These are phyloP conservation scores for Podarcis raffonei DNA, from an alignment of 2,113 vertebrate genomes.

Conservation along the genomic window DNA sequence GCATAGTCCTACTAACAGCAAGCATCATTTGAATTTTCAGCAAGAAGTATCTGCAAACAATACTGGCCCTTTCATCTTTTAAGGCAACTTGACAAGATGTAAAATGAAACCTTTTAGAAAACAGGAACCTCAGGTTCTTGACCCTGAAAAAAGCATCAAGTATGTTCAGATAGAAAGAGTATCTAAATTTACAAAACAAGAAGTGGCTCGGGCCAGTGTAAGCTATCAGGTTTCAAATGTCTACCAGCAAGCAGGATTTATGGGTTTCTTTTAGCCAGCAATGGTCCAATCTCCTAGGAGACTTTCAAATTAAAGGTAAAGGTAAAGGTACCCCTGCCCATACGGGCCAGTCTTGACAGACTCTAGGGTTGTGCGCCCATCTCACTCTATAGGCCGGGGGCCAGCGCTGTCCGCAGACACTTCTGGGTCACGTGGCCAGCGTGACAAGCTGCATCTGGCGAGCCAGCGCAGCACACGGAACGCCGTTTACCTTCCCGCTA, in stretches of 20 bases:
- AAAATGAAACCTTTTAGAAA: conserved; percentile 2
- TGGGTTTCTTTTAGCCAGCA: conserved; percentile 13
- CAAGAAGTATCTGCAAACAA: background rate
- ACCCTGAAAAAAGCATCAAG: background rate
- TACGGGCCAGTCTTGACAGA: too few species aligned
- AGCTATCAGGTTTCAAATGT: background rate
- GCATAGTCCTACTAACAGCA: background rate
- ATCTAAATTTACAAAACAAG: conserved; percentile 27
- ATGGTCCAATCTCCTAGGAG: background rate
- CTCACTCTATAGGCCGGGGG: too few species aligned
- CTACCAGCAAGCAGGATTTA: background rate
- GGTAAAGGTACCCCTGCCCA: too few species aligned
- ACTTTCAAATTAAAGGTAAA: background rate
- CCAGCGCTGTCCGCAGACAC: too few species aligned
- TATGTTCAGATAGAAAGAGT: background rate
- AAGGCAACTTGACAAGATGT: background rate
- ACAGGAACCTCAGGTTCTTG: background rate
- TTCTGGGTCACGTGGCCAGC: too few species aligned
- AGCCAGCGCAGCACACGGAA: too few species aligned
- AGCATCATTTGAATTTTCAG: background rate
- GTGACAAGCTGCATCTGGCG: too few species aligned
- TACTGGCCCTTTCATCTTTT: background rate
- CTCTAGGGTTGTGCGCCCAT: too few species aligned
- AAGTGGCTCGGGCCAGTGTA: background rate
- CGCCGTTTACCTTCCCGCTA: too few species aligned